Conservation (phyloP, 2,888 invertebrate genomes). For the Agonopterix arenella region DNA sequence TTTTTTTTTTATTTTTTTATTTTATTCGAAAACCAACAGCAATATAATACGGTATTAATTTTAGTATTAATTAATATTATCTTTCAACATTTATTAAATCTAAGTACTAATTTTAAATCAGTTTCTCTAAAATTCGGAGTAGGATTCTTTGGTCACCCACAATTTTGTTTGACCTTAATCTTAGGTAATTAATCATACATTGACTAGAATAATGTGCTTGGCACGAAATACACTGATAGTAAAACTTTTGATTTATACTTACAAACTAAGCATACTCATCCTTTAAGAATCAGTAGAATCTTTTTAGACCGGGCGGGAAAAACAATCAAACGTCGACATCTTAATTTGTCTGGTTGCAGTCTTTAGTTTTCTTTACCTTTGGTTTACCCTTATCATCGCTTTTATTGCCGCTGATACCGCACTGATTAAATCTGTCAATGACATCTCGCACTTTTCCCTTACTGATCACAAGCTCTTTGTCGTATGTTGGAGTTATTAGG, state of each 20-base stretch:
- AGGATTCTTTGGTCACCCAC: neutral
- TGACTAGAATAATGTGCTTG: conserved; percentile 43
- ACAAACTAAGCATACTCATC: neutral
- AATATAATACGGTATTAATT: no score
- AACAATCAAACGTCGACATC: conserved; percentile 1
- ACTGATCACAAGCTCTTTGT: conserved; percentile 62
- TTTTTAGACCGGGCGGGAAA: conserved; percentile 16
- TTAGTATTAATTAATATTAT: no score
- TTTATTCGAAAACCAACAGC: no score
- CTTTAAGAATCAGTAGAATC: conserved; percentile 1
- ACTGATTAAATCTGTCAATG: conserved; percentile 62
- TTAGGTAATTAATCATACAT: neutral
- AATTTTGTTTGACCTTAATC: neutral
- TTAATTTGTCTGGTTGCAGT: conserved; percentile 26
- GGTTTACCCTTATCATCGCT: neutral
- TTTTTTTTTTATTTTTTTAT: no score
- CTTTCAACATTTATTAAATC: neutral
- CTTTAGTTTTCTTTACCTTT: neutral
- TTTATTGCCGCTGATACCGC: conserved; percentile 12
- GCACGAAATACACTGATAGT: conserved; percentile 29
- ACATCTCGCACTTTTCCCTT: conserved; percentile 70
- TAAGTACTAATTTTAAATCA: neutral
- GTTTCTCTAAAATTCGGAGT: conserved; percentile 7
- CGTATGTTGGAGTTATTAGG: conserved; percentile 60
- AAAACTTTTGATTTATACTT: neutral